Evolutionary conservation across 2,797 vertebrate species (phyloP), one percentile per base, ranked within the genome.

Genomic region (Pygocentrus nattereri): DNA sequence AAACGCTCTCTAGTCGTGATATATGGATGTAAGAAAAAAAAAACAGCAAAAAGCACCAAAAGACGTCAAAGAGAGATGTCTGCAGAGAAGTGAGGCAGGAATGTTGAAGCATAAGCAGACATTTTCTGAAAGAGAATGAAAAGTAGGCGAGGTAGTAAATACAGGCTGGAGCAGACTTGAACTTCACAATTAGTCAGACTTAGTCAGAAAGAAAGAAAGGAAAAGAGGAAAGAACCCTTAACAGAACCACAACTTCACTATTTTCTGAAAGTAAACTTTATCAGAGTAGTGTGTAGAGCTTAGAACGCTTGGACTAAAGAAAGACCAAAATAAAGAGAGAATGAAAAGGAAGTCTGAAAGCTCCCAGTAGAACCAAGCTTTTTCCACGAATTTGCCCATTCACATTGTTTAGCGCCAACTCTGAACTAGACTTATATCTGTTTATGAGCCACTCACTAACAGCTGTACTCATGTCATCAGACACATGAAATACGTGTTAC

Each of bases 1-100:
- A 27, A 61, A 47, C 68, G 31, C 67, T 50, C 54, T 27, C 65
- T 38, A 44, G 49, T 31, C 11, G 58, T 67, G 82, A 49, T 27
- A 3, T 10, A 49, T 44, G 11, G 30, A 67, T 16, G 54, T 34
- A 4, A 19, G n/a, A n/a, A n/a, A n/a, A 54, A 23, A 12, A 64
- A 25, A 52, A 25, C 25, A 52, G 31, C 13, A 54, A n/a, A 64
- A n/a, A 15, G 0, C n/a, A 6, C 27, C 23, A 50, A 31, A 30
- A 8, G 12, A 38, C 10, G 31, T 77, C 1, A n/a, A 38, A 73
- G 31, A 72, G 11, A 62, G 44, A 62, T 56, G 52, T 38, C 31
- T 49, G 44, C 25, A 49, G 31, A 68, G 71, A 41, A 47, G 71
- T 21, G 23, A 59, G 72, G 27, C 38, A 38, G 64, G 67, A 69